Evolutionary conservation across 1,140 invertebrate species (phyloP), one percentile per base, ranked within the genome.

Genomic region (Drosophila rhopaloa): DNA sequence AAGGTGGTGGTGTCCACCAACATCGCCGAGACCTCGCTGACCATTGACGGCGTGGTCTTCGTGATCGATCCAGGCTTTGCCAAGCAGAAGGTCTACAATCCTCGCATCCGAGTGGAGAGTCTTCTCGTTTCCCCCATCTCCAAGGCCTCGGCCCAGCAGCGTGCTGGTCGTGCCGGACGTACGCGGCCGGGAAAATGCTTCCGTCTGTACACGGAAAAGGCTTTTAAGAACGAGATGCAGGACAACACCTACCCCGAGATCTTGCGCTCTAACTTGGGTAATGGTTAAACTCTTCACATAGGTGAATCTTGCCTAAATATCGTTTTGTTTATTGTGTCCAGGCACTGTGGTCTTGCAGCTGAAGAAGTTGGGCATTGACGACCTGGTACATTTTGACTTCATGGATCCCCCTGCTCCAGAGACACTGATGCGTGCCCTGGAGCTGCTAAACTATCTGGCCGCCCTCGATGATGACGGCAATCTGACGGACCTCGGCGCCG

Each of bases 371-470:
- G 99, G 99, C 75, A 99, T 99, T 82, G 98, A 99, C 92, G 99
- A 99, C 94, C 93, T 99, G 80, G 99, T 99, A 38, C 99, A 99
- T 93, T 99, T 99, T 93, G 99, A 99, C 93, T 99, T 99, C 93
- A 99, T 99, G 99, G 99, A 99, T 94, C 99, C 99, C 14, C 99
- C 99, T 24, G 99, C 99, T n/a, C 99, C 99, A 0, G 99, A 99
- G 94, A 99, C 99, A 0, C 93, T 99, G n/a, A 99, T 99, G 99
- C 94, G 99, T 92, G 99, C 99, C 2, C 93, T 99, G 57, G 99
- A 99, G 94, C 93, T 99, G 55, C 94, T 99, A 9, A 99, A 99
- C 94, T 99, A 99, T 93, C 93, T 99, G 56, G 98, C 97, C 16
- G 92, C 92, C 29, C 63, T 93, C 74, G 98, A 99, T 85, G 99